Percentiles rank a stretch among this genome's conserved stretches.
Conservation (phyloP, 1,140 invertebrate genomes). For the Latrodectus geometricus region DNA sequence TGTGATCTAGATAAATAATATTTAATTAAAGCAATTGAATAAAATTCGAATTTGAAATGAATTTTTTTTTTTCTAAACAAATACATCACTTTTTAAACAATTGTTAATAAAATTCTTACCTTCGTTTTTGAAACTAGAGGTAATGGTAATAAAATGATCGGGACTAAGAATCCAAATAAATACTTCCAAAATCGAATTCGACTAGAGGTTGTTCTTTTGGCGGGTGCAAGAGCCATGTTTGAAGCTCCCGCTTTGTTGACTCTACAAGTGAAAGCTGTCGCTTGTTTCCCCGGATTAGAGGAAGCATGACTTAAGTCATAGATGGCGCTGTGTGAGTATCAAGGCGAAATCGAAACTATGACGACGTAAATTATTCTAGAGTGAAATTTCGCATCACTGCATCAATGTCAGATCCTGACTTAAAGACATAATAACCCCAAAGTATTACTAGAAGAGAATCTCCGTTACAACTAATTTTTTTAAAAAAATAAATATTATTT, state of each 20-base stretch:
- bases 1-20: too few relatives aligned
- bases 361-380: too few relatives aligned
- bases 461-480: too few relatives aligned
- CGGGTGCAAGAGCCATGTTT: background rate
- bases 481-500: too few relatives aligned
- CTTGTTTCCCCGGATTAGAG: background rate
- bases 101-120: conserved; percentile 22
- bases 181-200: conserved; percentile 24
- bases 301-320: background rate
- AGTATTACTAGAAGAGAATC: too few relatives aligned
- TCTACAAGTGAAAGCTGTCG: background rate
- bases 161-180: conserved; percentile 27
- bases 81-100: too few relatives aligned
- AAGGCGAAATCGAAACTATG: background rate
- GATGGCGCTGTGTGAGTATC: background rate
- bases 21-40: too few relatives aligned
- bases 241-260: conserved; percentile 16
- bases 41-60: too few relatives aligned
- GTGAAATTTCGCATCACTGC: too few relatives aligned
- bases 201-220: conserved; percentile 9
- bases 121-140: background rate
- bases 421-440: too few relatives aligned
- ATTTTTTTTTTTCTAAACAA: too few relatives aligned
- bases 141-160: conserved; percentile 16
- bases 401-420: too few relatives aligned